Base-by-base conservation (phyloP, 2,888 invertebrate species). In the Microplitis deprimator region DNA sequence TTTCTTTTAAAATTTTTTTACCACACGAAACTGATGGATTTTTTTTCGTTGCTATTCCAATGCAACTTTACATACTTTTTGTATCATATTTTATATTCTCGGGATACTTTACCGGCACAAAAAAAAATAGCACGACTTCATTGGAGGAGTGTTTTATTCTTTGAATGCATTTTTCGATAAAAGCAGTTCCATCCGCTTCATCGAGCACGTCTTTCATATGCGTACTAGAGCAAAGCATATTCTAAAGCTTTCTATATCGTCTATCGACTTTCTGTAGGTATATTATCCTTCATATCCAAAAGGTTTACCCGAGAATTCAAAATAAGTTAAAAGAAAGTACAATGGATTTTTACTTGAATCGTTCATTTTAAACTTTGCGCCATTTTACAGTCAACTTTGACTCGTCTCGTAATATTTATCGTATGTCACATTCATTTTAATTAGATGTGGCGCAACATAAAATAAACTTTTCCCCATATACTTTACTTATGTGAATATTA, bases 221-320 rank as follows among this genome's bases (percentile, higher is more conserved):
- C 73, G 71, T 60, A 40, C 38, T 29, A 39, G 73, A 73, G 73
- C 75, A 74, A 78, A 79, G 78, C 79, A 81, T 81, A 80, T 81
- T 80, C 80, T 76, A 79, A 78, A 80, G 75, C 61, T 67, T 68
- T 64, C 61, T 10, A 64, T 74, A 64, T 74, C 64, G 1, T 50
- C 39, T n/a, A n/a, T 73, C 10, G 38, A 40, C 5, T 7, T 61
- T 41, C 6, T n/a, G 50, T 67, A 50, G 29, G 29, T 29, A 29
- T 29, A 29, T 29, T 29, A 29, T 29, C 29, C 38, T 1, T 1
- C 17, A 40, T 50, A 17, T 69, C 20, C 6, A 50, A 39, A 5
- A 10, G 6, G 65, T 65, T 16, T 29, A 29, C 29, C 29, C 29
- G 4, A 29, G 29, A 29, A 29, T 29, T 29, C 50, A 50, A 50